Evolutionary conservation across 2,113 vertebrate genomes (phyloP), one percentile per base, ranked within the genome.

Genomic region (Fregetta grallaria): DNA sequence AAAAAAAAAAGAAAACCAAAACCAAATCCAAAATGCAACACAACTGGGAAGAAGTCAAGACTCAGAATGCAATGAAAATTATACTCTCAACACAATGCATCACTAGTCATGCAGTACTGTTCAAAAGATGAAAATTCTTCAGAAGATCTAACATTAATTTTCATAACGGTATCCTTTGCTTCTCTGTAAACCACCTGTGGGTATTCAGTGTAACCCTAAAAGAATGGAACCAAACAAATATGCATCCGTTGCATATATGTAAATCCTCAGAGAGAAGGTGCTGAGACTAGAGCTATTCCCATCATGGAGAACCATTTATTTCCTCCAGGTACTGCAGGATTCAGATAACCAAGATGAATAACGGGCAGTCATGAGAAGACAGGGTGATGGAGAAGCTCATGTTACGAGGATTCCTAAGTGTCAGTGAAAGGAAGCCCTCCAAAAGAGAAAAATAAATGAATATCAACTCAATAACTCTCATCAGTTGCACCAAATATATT

Each of bases 11-110:
- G 11, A 17, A 62, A 40, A 47, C 53, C 15, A 2, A 55, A 79
- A 49, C 8, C 40, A 74, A 88, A 77, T 7, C 10, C n/a, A 6
- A 8, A 78, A 42, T 27, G 34, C 38, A 86, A 76, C 50, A 36
- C 32, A 94, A 87, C 59, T 92, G 87, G 67, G 78, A 95, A 83
- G 55, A 40, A 93, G 7, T 88, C 65, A 84, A 88, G 47, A 34
- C 3, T 32, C 55, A 66, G 45, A 78, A 78, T 4, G 18, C 32
- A 67, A 38, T 77, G 49, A 50, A 52, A 85, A 86, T 72, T 53
- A 79, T 27, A 14, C 38, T 72, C 23, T 61, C 55, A 72, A 53
- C 63, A 65, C 30, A 89, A 94, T 36, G 30, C 62, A 71, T 40
- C 86, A 67, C 59, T 62, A 89, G 30, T 50, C 22, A 18, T 21